Evolutionary conservation across 2,113 vertebrate genomes (phyloP).

Genomic region (Nannobrachium achirus): DNA sequence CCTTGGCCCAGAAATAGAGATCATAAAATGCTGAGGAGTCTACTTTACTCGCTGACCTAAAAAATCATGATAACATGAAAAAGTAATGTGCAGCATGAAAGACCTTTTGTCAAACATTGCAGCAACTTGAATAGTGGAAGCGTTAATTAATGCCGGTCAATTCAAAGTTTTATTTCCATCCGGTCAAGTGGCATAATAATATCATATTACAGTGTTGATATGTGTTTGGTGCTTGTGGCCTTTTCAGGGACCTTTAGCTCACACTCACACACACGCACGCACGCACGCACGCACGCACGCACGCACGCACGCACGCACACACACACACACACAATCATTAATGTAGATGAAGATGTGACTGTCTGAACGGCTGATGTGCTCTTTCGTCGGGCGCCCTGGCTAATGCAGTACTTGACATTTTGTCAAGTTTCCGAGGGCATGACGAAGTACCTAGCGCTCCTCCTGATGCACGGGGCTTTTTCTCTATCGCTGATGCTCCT

Average conservation of each 20-base stretch:
- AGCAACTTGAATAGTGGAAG: neutral
- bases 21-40: conserved; percentile 35
- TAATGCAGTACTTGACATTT: conserved; percentile 44
- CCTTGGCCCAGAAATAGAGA: conserved; percentile 55
- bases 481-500: conserved; percentile 43
- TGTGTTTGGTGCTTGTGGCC: neutral
- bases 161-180: neutral
- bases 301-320: too few relatives aligned
- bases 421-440: conserved; percentile 30
- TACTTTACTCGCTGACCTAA: conserved; percentile 35
- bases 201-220: neutral
- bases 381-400: conserved; percentile 15
- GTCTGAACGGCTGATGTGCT: neutral
- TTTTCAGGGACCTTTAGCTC: neutral
- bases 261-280: neutral
- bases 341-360: neutral
- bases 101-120: neutral
- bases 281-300: too few relatives aligned
- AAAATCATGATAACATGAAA: conserved; percentile 10
- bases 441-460: conserved; percentile 28
- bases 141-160: neutral
- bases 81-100: neutral
- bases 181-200: neutral
- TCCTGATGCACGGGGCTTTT: conserved; percentile 41
- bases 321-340: neutral